Evolutionary conservation across 2,888 invertebrate genomes (phyloP).

Genomic region (Caenorhabditis sp.): DNA sequence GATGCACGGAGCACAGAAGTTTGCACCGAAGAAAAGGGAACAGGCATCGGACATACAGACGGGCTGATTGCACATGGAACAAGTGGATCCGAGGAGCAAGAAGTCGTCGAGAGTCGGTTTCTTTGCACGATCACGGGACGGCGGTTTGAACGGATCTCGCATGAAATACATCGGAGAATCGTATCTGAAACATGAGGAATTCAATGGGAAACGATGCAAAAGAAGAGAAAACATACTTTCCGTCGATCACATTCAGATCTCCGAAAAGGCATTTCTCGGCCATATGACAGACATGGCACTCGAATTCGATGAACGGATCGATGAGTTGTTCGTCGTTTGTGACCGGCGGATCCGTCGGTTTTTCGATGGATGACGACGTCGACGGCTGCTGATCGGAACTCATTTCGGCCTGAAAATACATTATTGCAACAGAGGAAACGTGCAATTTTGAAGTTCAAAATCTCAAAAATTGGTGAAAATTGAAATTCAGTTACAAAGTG

Average conservation of each 20-base stretch:
- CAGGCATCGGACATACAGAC: constrained; percentile 72
- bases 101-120: constrained; percentile 71
- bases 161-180: constrained; percentile 71
- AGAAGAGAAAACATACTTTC: constrained; percentile 56
- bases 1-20: constrained; percentile 72
- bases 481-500: no score
- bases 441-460: no score
- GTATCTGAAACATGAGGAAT: constrained; percentile 60
- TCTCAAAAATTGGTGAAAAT: no score
- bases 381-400: neutral
- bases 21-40: constrained; percentile 69
- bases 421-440: no score
- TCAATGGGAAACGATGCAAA: neutral
- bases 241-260: constrained; percentile 68
- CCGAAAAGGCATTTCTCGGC: constrained; percentile 68
- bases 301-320: constrained; percentile 69
- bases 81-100: constrained; percentile 69
- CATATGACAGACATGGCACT: constrained; percentile 68
- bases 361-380: neutral
- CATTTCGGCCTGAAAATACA: constrained; percentile 4
- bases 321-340: constrained; percentile 46
- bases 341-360: constrained; percentile 3
- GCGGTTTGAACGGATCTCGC: constrained; percentile 74
- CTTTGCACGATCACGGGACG: constrained; percentile 60
- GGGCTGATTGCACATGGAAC: constrained; percentile 66